Evolutionary conservation across 2,113 vertebrate genomes (phyloP).

Genomic region (Heterocephalus glaber): DNA sequence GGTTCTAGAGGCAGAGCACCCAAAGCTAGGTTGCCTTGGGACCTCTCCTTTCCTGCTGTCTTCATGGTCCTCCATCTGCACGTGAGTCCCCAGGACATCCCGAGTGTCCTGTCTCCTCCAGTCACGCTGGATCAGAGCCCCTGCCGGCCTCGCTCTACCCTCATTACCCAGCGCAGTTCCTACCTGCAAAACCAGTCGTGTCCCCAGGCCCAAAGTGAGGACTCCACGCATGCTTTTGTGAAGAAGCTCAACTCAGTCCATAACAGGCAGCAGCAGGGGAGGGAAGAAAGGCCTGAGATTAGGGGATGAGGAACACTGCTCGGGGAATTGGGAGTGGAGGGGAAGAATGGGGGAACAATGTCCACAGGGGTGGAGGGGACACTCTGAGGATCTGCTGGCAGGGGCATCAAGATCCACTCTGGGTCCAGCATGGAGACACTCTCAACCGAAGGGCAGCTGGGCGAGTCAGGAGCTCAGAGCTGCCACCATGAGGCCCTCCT

Average conservation of each 20-base stretch:
- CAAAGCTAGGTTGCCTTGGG: too few species aligned
- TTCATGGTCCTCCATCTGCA: not conserved
- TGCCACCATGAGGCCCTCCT: not conserved
- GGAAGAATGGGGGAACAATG: not conserved
- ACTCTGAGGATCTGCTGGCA: not conserved
- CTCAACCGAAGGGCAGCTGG: too few species aligned
- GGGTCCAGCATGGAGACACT: not conserved
- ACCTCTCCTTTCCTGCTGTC: not conserved
- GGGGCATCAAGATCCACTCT: too few species aligned
- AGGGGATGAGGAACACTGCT: not conserved
- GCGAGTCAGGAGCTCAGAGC: not conserved
- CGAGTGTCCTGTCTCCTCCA: too few species aligned
- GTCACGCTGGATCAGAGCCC: too few species aligned
- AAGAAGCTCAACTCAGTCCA: not conserved
- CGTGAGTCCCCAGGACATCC: too few species aligned
- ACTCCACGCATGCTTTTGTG: not conserved
- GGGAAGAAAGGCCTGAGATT: not conserved
- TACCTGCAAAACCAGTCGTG: not conserved
- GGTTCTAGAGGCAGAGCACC: not conserved
- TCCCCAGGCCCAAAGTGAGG: not conserved
- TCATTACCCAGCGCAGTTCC: not conserved
- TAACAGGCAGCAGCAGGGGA: too few species aligned
- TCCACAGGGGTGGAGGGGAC: too few species aligned
- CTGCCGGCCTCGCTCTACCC: not conserved
- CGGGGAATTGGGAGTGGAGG: not conserved